These are phyloP conservation scores for Dione juno DNA, from an alignment of 2,888 invertebrate species.

Conservation along the genomic window DNA sequence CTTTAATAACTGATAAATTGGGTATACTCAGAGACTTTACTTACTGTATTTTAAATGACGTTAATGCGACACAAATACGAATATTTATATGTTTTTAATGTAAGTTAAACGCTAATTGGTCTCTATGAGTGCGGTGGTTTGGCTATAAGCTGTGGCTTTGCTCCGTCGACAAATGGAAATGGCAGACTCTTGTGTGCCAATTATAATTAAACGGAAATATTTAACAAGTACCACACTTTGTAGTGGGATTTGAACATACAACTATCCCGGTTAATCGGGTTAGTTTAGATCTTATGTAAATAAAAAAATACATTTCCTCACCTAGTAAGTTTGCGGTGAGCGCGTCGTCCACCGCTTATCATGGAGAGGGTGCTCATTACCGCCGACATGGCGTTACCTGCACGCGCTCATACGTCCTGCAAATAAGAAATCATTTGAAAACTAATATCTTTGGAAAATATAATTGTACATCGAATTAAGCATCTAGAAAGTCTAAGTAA, in stretches of 20 bases:
- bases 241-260: too few species aligned
- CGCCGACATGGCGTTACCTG: slow-evolving; percentile 68
- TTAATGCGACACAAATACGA: background rate
- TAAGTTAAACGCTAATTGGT: background rate
- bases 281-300: too few species aligned
- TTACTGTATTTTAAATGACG: background rate
- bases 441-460: background rate
- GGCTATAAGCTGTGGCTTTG: too few species aligned
- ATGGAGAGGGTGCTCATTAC: slow-evolving; percentile 82
- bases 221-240: too few species aligned
- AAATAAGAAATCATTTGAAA: background rate
- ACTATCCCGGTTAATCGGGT: too few species aligned
- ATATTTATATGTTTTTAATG: background rate
- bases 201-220: too few species aligned
- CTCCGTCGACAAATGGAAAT: too few species aligned
- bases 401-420: slow-evolving; percentile 48
- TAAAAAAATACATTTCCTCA: slow-evolving; percentile 42
- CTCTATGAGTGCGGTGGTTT: too few species aligned
- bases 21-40: slow-evolving; percentile 3
- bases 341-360: slow-evolving; percentile 79
- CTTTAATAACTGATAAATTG: slow-evolving; percentile 6
- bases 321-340: slow-evolving; percentile 76
- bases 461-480: too few species aligned
- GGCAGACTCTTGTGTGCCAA: too few species aligned
- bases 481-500: too few species aligned